phyloP scores from a whole-genome alignment of 2,888 invertebrate species.

The Koerneria pararmatus region DNA sequence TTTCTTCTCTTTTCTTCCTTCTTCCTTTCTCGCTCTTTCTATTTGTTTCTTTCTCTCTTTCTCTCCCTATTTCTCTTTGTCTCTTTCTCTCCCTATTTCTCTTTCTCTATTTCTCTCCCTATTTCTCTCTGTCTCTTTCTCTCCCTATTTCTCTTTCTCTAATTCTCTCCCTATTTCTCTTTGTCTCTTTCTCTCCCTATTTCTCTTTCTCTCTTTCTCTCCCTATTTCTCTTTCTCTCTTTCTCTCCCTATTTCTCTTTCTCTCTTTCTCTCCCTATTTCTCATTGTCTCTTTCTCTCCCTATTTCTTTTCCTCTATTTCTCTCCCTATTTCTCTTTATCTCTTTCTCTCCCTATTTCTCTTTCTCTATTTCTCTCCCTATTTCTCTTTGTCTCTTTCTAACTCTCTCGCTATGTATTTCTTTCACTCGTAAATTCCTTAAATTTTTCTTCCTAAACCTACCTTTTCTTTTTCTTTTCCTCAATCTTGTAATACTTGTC shows the following conservation, averaged over 20 bases:
- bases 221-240: too few species aligned
- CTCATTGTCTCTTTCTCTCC: too few species aligned
- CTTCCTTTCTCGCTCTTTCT: neutral
- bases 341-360: too few species aligned
- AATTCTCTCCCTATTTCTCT: too few species aligned
- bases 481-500: slow-evolving; percentile 17
- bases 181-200: too few species aligned
- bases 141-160: neutral
- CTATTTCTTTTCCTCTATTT: too few species aligned
- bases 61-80: neutral
- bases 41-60: slow-evolving; percentile 8
- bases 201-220: too few species aligned
- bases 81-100: neutral
- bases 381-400: neutral
- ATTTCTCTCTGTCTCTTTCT: neutral
- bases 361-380: too few species aligned
- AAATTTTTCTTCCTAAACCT: slow-evolving; percentile 20
- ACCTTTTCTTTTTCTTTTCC: slow-evolving; percentile 4
- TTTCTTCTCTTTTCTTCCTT: neutral
- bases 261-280: too few species aligned
- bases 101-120: too few species aligned
- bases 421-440: slow-evolving; percentile 4
- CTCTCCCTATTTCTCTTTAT: too few species aligned
- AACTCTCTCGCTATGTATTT: slow-evolving; percentile 10
- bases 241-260: too few species aligned